Evolutionary conservation across 1,140 invertebrate genomes (phyloP).

Genomic region (Heliconius nattereri): DNA sequence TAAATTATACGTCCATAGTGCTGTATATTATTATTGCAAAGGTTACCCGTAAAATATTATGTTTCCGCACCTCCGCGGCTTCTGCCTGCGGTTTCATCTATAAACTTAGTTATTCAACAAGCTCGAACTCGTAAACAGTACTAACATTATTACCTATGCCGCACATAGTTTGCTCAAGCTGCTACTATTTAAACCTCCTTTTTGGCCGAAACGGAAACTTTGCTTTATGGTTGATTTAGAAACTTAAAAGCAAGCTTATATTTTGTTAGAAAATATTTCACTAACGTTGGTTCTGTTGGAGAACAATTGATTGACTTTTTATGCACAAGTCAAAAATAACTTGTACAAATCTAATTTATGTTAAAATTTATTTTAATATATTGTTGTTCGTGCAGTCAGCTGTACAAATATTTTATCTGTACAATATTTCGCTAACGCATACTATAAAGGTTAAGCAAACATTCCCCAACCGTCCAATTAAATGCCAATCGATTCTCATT

Average conservation of each 20-base stretch:
- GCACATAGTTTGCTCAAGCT: constrained; percentile 52
- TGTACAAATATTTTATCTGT: constrained; percentile 26
- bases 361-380: background rate
- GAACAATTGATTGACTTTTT: background rate
- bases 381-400: constrained; percentile 21
- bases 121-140: constrained; percentile 53
- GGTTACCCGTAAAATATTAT: constrained; percentile 48
- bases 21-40: constrained; percentile 28
- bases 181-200: constrained; percentile 51
- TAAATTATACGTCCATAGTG: background rate
- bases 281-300: constrained; percentile 11
- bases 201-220: constrained; percentile 37
- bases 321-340: background rate
- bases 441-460: constrained; percentile 37
- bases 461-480: constrained; percentile 46
- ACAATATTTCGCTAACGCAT: background rate
- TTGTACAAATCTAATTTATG: background rate
- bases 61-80: constrained; percentile 44
- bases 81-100: constrained; percentile 49
- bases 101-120: constrained; percentile 51
- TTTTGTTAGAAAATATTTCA: constrained; percentile 25
- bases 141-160: constrained; percentile 58
- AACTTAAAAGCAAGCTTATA: constrained; percentile 3
- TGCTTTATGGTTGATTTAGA: constrained; percentile 4
- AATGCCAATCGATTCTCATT: constrained; percentile 44